phyloP scores from a whole-genome alignment of 1,140 invertebrate species.

The Zaprionus lachaisei region DNA sequence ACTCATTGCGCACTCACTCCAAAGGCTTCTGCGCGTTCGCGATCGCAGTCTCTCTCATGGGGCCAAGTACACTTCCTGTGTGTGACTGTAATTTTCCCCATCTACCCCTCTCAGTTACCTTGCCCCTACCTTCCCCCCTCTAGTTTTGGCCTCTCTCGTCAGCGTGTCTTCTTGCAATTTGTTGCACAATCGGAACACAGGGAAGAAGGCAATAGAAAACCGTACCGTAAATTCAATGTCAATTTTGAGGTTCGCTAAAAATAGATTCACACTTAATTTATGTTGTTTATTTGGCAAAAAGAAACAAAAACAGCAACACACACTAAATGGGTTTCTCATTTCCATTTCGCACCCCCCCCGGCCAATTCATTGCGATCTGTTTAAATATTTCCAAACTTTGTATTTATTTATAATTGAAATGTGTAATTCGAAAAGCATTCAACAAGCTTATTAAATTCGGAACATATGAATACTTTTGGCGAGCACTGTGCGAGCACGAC shows the following conservation, averaged over 20 bases:
- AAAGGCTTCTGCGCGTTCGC: conserved; percentile 1
- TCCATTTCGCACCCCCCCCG: not conserved
- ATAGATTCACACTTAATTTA: conserved; percentile 70
- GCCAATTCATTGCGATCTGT: not conserved
- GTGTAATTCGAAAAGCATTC: conserved; percentile 10
- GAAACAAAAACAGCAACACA: conserved; percentile 16
- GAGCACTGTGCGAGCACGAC: not conserved
- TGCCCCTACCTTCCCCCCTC: not conserved
- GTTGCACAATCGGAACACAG: conserved; percentile 68
- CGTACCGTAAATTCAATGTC: conserved; percentile 70
- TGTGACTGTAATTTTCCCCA: not conserved
- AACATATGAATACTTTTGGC: conserved; percentile 19
- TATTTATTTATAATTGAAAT: conserved; percentile 39
- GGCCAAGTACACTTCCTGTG: conserved; percentile 12
- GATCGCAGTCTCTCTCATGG: not conserved
- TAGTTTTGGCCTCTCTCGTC: conserved; percentile 38
- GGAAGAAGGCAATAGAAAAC: conserved; percentile 27
- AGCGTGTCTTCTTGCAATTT: conserved; percentile 61
- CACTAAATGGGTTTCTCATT: conserved; percentile 17
- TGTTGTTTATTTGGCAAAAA: conserved; percentile 71
- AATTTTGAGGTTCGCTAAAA: conserved; percentile 69
- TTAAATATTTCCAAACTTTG: conserved; percentile 39
- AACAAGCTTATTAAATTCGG: conserved; percentile 2
- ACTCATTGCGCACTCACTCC: conserved; percentile 6
- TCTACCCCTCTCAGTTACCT: conserved; percentile 9